Evolutionary conservation across 2,113 vertebrate species (phyloP), one percentile per base, ranked within the genome.

Genomic region (Chloropsis cyanopogon): DNA sequence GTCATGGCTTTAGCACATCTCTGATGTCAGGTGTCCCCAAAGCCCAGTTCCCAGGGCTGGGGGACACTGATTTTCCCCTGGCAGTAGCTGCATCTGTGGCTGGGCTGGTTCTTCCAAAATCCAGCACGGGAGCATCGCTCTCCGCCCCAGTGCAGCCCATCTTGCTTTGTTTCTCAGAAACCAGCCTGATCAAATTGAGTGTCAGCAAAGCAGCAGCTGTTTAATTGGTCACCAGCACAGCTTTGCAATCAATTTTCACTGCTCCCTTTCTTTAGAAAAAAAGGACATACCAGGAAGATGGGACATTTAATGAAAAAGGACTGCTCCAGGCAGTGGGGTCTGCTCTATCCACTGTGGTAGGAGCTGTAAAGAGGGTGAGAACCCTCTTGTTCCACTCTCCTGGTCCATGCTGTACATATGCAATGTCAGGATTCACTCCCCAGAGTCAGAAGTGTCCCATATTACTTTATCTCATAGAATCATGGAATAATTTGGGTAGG

Each of bases 401-500:
- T 17, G 56, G 61, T 24, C 29, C 21, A 22, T 14, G 4, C 17
- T 4, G 0, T 3, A 1, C 11, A 2, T 14, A 25, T 28, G 47
- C 57, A 21, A 1, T 12, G 41, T 37, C 37, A 9, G 41, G 22
- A 19, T 50, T 25, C 1, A 3, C 1, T 53, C 39, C 7, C 31
- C 5, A 12, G n/a, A 18, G 20, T 53, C 33, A 12, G 31, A 26
- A 42, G 18, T 16, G 14, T 42, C 53, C 37, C 29, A 1, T 39
- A 14, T 29, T 50, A 11, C 49, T 82, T 59, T 49, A 6, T 49
- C 65, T 64, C 35, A 3, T 22, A 39, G n/a, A 53, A 41, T 6
- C 26, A 15, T 56, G 50, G 50, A 42, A 26, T 80, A 4, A 13
- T 82, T 75, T 46, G 53, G 16, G 7, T 66, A 66, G 53, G 39